Percentiles rank a stretch among this genome's conserved stretches.
These are phyloP conservation scores for Fistularia tabacaria DNA, from an alignment of 2,797 vertebrate genomes.

Conservation along the genomic window DNA sequence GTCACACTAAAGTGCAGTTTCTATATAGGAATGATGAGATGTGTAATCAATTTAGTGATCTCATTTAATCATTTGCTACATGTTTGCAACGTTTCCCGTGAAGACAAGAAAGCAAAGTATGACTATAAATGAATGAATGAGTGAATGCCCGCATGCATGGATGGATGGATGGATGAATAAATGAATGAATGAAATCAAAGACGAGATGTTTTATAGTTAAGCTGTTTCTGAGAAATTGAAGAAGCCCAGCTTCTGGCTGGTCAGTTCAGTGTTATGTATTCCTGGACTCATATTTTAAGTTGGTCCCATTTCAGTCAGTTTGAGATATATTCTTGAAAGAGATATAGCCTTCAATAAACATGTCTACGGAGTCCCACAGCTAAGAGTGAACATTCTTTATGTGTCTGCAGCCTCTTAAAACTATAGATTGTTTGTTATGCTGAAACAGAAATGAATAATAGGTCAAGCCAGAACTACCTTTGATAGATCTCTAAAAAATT, in stretches of 20 bases:
- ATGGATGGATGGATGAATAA: no score
- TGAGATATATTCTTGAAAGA: slow-evolving; percentile 29
- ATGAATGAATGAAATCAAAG: slow-evolving; percentile 26
- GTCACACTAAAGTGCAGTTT: no score
- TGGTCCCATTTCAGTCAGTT: slow-evolving; percentile 35
- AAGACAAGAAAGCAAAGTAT: no score
- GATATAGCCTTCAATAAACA: slow-evolving; percentile 23
- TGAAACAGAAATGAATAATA: not conserved
- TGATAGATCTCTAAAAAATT: slow-evolving; percentile 12
- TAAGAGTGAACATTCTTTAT: slow-evolving; percentile 21
- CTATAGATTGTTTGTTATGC: slow-evolving; percentile 5
- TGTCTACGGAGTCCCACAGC: slow-evolving; percentile 20
- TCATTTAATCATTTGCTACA: no score
- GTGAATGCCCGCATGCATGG: not conserved
- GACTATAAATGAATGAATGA: no score
- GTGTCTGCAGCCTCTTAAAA: slow-evolving; percentile 12
- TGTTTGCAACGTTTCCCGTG: no score
- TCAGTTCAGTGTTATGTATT: slow-evolving; percentile 30
- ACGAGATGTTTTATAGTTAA: slow-evolving; percentile 18
- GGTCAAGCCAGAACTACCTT: not conserved
- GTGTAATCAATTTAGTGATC: no score
- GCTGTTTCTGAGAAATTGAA: slow-evolving; percentile 25
- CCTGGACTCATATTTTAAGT: slow-evolving; percentile 26
- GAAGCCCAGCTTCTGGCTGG: slow-evolving; percentile 25
- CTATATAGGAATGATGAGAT: no score